phyloP scores from a whole-genome alignment of 53 echinoderm and acorn worm species.

The Pentamera pediparva region DNA sequence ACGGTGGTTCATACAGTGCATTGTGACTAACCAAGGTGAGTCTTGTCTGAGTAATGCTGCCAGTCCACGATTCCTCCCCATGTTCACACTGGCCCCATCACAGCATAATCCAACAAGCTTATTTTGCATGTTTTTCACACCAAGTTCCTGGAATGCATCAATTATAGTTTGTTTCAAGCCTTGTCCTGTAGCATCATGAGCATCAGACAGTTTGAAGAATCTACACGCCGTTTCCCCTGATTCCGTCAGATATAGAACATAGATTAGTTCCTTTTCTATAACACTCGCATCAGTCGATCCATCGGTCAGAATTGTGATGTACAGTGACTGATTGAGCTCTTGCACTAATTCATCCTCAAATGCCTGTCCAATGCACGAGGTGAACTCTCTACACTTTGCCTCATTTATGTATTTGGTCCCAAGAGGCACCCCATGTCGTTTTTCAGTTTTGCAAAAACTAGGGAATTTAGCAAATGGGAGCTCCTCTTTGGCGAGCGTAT shows the following conservation, averaged over 20 bases:
- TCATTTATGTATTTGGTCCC: slow-evolving; percentile 34
- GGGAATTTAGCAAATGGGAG: slow-evolving; percentile 43
- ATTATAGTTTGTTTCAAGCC: slow-evolving; percentile 20
- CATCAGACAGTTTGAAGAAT: slow-evolving; percentile 18
- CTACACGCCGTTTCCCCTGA: slow-evolving; percentile 10
- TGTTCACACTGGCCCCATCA: background rate
- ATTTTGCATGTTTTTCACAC: background rate
- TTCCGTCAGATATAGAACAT: slow-evolving; percentile 31
- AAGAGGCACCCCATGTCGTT: slow-evolving; percentile 25
- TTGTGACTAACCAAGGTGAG: background rate
- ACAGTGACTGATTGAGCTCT: background rate
- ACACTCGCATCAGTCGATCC: slow-evolving; percentile 46
- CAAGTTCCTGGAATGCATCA: background rate
- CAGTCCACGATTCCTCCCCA: background rate
- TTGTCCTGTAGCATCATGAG: slow-evolving; percentile 38
- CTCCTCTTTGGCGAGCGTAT: slow-evolving; percentile 23
- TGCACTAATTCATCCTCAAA: slow-evolving; percentile 25
- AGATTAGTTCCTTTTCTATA: slow-evolving; percentile 38
- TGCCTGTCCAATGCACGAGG: slow-evolving; percentile 20
- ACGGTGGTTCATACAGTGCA: background rate
- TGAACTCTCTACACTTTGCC: slow-evolving; percentile 29
- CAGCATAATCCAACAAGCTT: background rate
- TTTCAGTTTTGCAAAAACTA: slow-evolving; percentile 25
- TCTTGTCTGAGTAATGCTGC: background rate
- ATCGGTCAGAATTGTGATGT: slow-evolving; percentile 29